phyloP scores from a whole-genome alignment of 2,888 invertebrate genomes.

The Halocaridina rubra region DNA sequence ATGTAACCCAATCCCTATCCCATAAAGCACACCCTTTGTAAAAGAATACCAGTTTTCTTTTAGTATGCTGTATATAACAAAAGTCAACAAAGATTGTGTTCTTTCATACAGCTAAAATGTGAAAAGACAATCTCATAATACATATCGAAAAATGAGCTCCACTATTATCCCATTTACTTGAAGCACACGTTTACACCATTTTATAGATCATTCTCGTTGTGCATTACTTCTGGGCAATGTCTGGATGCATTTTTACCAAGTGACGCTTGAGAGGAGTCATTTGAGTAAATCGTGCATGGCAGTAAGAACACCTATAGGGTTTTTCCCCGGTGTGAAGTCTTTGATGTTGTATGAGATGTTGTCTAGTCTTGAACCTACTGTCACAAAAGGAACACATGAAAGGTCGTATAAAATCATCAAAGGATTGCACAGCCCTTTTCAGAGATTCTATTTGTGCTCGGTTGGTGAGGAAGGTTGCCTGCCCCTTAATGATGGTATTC shows the following conservation, averaged over 20 bases:
- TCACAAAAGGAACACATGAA: constrained; percentile 58
- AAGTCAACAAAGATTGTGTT: too few species aligned
- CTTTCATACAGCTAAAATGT: too few species aligned
- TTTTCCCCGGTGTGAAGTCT: constrained; percentile 63
- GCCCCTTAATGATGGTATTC: constrained; percentile 11
- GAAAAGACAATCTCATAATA: too few species aligned
- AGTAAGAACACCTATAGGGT: constrained; percentile 54
- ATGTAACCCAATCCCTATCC: too few species aligned
- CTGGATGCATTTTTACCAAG: constrained; percentile 50
- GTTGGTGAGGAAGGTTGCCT: not conserved
- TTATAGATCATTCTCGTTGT: too few species aligned
- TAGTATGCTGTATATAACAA: too few species aligned
- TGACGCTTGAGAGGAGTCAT: constrained; percentile 60
- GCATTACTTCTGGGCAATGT: constrained; percentile 1
- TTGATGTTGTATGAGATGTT: constrained; percentile 60
- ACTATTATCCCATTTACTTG: too few species aligned
- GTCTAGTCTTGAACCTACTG: constrained; percentile 61
- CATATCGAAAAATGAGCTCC: too few species aligned
- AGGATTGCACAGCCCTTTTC: not conserved
- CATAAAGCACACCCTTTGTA: too few species aligned
- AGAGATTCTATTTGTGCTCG: constrained; percentile 12
- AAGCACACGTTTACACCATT: too few species aligned
- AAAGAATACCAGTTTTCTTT: too few species aligned
- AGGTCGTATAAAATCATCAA: constrained; percentile 42
- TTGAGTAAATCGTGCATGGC: constrained; percentile 58